Conservation (phyloP, 2,888 invertebrate species). For the Ectemnius lituratus region DNA sequence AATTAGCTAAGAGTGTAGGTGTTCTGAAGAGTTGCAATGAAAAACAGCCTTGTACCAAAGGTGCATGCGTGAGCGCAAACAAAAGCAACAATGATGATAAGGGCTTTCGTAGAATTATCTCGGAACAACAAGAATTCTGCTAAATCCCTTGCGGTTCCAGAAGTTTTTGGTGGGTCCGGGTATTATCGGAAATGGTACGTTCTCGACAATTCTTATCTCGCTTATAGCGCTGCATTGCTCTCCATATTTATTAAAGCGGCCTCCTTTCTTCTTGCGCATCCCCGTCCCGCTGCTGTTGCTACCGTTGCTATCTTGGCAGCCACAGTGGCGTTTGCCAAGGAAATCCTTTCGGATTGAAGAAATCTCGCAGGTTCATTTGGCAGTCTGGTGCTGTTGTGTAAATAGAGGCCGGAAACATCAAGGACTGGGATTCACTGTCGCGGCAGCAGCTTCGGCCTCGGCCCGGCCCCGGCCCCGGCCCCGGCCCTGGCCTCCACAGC, state of each 20-base stretch:
- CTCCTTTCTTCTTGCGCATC: slow-evolving; percentile 3
- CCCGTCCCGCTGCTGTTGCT: slow-evolving; percentile 10
- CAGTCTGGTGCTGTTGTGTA: slow-evolving; percentile 54
- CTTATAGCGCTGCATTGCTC: slow-evolving; percentile 25
- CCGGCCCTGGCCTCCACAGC: neutral
- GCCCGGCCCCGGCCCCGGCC: slow-evolving; percentile 21
- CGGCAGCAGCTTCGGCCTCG: slow-evolving; percentile 22
- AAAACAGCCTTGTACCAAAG: no score
- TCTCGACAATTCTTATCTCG: neutral
- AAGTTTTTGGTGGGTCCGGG: neutral
- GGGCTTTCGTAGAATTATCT: neutral
- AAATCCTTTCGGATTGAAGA: slow-evolving; percentile 55
- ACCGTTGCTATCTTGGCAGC: neutral
- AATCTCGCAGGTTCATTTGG: slow-evolving; percentile 65
- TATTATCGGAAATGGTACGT: neutral
- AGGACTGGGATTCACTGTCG: slow-evolving; percentile 8
- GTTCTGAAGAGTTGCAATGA: no score
- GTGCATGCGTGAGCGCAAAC: no score
- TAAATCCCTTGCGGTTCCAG: no score
- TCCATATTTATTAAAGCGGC: slow-evolving; percentile 35
- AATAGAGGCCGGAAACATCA: slow-evolving; percentile 47
- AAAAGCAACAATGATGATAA: neutral
- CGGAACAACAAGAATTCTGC: no score
- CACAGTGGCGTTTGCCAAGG: slow-evolving; percentile 47
- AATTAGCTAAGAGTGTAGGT: no score